phyloP scores from a whole-genome alignment of 2,113 vertebrate genomes.

The Triplophysa rosa region DNA sequence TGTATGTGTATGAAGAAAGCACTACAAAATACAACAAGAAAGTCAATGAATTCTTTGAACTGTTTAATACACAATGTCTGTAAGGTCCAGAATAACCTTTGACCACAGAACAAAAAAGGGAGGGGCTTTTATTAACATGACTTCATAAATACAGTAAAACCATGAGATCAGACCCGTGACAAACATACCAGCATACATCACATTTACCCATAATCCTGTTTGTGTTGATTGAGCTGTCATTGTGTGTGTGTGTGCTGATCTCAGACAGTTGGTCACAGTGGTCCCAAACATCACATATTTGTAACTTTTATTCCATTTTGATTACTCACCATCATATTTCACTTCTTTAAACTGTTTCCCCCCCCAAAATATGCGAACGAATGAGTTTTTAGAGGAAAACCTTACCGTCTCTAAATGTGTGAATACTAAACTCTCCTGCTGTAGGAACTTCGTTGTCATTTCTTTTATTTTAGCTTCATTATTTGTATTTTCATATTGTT shows the following conservation, averaged over 20 bases:
- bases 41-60: slow-evolving; percentile 24
- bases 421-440: not conserved
- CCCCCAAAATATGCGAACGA: slow-evolving; percentile 14
- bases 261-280: slow-evolving; percentile 31
- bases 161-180: slow-evolving; percentile 27
- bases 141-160: slow-evolving; percentile 41
- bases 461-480: not conserved
- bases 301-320: not conserved
- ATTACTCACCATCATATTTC: slow-evolving; percentile 9
- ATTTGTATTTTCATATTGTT: slow-evolving; percentile 29
- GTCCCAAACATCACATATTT: not conserved
- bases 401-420: slow-evolving; percentile 4
- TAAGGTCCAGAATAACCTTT: slow-evolving; percentile 47
- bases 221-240: not conserved
- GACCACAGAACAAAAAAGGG: slow-evolving; percentile 45
- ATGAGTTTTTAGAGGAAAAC: slow-evolving; percentile 32
- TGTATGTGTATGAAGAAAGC: too few species aligned
- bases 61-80: slow-evolving; percentile 53
- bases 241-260: slow-evolving; percentile 16
- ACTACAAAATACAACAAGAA: not conserved
- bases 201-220: slow-evolving; percentile 23
- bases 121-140: slow-evolving; percentile 38
- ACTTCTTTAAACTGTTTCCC: slow-evolving; percentile 1
- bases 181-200: slow-evolving; percentile 6
- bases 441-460: slow-evolving; percentile 21